Base-by-base conservation (phyloP, 2,888 invertebrate species). In the Dryococelus australis region DNA sequence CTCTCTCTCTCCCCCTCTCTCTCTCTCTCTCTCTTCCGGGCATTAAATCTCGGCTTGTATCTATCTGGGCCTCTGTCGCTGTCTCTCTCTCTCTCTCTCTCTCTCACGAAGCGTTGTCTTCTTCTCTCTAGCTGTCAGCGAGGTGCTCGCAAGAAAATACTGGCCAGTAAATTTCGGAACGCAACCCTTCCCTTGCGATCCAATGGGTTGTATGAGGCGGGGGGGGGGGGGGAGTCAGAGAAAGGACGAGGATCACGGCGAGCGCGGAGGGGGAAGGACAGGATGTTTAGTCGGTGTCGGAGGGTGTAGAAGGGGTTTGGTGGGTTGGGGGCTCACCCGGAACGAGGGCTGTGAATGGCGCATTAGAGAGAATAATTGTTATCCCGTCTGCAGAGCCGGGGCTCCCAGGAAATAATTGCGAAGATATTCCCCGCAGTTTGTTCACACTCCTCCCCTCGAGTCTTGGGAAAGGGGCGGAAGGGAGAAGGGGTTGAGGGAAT, bases 141-240 rank as follows among this genome's bases (percentile, higher is more conserved):
- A 65, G 20, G 65, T 65, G 65, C 65, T 65, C 65, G 16, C 65
- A 65, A 65, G 65, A 65, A 65, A 65, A 65, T 65, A 65, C 65
- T 65, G n/a, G 65, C 65, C 65, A 65, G 65, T 65, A 65, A 65
- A 65, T 65, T 65, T n/a, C n/a, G 65, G 65, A 65, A 65, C 65
- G 8, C 65, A 65, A 65, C 65, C 65, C 65, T 24, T 65, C 35
- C 35, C 1, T 3, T 35, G 35, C 35, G 35, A 3, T 5, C 65
- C 65, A 0, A 8, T n/a, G 2, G 51, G 4, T 65, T n/a, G n/a
- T n/a, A n/a, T n/a, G n/a, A n/a, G 65, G 65, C 0, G 65, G 24
- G 6, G 13, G n/a, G 2, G 65, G 16, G 65, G 65, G 65, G 65
- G 6, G 65, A 1, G 47, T 47, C 16, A 5, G 47, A 6, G 47